Evolutionary conservation across 1,140 invertebrate species (phyloP).

Genomic region (Rhagoletis pomonella): DNA sequence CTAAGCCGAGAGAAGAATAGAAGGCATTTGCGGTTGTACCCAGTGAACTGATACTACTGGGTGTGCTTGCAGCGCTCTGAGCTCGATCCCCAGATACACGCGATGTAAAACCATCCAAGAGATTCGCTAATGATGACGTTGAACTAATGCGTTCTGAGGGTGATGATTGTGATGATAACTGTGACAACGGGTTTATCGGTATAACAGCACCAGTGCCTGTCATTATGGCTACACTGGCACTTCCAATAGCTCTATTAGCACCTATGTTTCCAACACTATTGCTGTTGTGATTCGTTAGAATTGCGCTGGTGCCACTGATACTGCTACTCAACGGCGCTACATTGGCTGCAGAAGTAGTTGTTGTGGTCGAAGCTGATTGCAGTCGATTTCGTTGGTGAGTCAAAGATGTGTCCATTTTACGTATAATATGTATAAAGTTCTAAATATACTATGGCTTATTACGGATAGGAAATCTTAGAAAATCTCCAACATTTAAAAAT

Average conservation of each 20-base stretch:
- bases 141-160: constrained; percentile 62
- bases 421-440: background rate
- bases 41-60: constrained; percentile 61
- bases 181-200: constrained; percentile 38
- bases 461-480: background rate
- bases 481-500: background rate
- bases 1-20: constrained; percentile 70
- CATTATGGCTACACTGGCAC: background rate
- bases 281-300: constrained; percentile 37
- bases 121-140: constrained; percentile 69
- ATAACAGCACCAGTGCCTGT: background rate
- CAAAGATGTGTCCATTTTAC: constrained; percentile 59
- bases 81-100: constrained; percentile 63
- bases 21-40: constrained; percentile 72
- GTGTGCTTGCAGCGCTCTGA: constrained; percentile 67
- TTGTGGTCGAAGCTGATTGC: constrained; percentile 56
- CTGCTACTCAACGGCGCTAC: constrained; percentile 14
- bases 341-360: constrained; percentile 27
- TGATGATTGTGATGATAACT: constrained; percentile 38
- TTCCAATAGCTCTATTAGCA: background rate
- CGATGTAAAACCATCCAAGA: constrained; percentile 68
- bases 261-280: constrained; percentile 58
- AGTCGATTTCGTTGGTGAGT: constrained; percentile 60
- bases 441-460: background rate
- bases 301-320: background rate